Evolutionary conservation across 2,113 vertebrate species (phyloP).

Genomic region (Bubalus kerabau): DNA sequence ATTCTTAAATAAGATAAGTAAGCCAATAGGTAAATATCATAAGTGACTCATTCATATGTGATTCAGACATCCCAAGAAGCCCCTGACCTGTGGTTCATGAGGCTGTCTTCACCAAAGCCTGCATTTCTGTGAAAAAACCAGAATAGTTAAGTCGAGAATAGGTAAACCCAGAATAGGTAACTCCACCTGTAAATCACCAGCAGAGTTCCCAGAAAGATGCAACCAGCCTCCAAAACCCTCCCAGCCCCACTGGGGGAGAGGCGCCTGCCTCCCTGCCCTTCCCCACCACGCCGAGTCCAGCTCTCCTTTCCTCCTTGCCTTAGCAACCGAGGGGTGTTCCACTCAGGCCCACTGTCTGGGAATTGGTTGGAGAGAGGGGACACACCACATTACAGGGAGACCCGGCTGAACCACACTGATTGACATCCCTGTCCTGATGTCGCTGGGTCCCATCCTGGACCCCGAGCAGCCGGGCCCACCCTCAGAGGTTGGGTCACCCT

Average conservation of each 20-base stretch:
- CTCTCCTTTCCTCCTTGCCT: not conserved
- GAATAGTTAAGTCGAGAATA: not conserved
- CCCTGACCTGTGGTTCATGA: accelerated
- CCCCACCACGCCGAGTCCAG: accelerated
- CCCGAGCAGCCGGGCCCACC: accelerated
- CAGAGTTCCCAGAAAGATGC: not conserved
- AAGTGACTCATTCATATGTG: not conserved
- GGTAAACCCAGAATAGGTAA: not conserved
- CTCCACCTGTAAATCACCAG: not conserved
- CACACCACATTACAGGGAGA: accelerated
- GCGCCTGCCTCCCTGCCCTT: accelerated
- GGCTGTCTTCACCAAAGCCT: not conserved
- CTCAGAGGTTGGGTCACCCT: not conserved
- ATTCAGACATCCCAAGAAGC: not conserved
- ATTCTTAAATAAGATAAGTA: not conserved
- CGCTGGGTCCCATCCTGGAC: not conserved
- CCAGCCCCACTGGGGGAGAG: not conserved
- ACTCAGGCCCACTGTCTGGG: not conserved
- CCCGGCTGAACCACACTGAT: not conserved
- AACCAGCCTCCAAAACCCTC: not conserved
- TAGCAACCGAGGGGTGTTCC: not conserved
- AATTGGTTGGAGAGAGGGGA: not conserved
- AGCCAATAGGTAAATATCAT: accelerated
- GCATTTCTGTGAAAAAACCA: not conserved
- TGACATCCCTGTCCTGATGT: not conserved